phyloP scores from a whole-genome alignment of 2,113 vertebrate genomes.

The Ageneiosus marmoratus region DNA sequence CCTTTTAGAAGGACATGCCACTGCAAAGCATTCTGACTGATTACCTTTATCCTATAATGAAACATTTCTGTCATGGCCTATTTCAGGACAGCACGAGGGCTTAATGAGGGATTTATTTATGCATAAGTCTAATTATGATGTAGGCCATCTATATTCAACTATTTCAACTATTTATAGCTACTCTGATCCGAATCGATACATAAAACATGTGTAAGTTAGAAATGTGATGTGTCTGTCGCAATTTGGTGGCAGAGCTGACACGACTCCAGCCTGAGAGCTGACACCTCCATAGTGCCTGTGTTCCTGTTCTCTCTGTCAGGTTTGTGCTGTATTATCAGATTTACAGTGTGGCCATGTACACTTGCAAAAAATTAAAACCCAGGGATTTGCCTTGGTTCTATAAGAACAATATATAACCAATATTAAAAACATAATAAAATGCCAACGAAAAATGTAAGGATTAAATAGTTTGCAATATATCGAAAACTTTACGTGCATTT shows the following conservation, averaged over 20 bases:
- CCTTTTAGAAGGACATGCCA: not conserved
- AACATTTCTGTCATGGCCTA: not conserved
- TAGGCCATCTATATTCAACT: not conserved
- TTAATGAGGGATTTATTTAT: constrained; percentile 8
- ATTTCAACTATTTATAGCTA: not conserved
- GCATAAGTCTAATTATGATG: not conserved
- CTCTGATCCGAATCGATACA: not conserved
- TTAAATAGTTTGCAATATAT: not conserved
- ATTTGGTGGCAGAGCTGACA: constrained; percentile 29
- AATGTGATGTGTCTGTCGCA: constrained; percentile 3
- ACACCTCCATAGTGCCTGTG: constrained; percentile 8
- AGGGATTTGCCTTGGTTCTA: not conserved
- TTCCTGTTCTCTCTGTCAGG: not conserved
- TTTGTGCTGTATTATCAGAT: not conserved
- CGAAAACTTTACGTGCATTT: not conserved
- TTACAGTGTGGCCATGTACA: not conserved
- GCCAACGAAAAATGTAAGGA: not conserved
- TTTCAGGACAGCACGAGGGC: not conserved
- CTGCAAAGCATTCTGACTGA: not conserved
- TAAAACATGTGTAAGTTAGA: not conserved
- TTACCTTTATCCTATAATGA: not conserved
- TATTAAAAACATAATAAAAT: not conserved
- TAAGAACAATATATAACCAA: not conserved
- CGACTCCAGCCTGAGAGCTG: constrained; percentile 25
- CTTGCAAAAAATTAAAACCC: not conserved